Evolutionary conservation across 2,113 vertebrate species (phyloP).

Genomic region (Phoenicopterus ruber): DNA sequence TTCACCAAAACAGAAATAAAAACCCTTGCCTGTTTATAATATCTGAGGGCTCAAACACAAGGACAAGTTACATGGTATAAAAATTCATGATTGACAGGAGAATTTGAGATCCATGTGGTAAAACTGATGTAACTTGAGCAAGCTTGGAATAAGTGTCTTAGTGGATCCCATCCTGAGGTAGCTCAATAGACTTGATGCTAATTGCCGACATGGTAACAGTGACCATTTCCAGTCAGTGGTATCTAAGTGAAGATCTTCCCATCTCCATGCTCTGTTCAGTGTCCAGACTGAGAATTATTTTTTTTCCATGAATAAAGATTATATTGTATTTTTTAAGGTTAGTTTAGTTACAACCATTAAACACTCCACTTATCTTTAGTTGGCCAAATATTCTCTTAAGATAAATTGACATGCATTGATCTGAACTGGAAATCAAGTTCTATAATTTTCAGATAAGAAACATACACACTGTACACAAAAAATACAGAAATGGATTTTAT

Average conservation of each 20-base stretch:
- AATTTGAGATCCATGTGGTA: background rate
- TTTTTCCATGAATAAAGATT: background rate
- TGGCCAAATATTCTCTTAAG: background rate
- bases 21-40: background rate
- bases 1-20: background rate
- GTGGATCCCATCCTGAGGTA: background rate
- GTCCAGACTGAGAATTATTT: background rate
- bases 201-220: background rate
- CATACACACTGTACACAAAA: background rate
- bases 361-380: background rate
- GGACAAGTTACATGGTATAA: background rate
- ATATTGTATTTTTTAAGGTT: background rate
- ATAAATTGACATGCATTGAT: background rate
- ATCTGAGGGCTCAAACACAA: background rate
- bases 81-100: background rate
- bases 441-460: background rate
- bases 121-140: background rate
- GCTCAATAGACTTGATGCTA: background rate
- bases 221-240: background rate
- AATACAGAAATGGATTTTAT: background rate
- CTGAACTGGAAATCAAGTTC: background rate
- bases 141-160: background rate
- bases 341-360: background rate
- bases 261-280: background rate
- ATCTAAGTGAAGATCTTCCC: background rate